A percentile compares a stretch with the other conserved stretches of the same genome.
Conservation (phyloP, 2,888 invertebrate genomes). For the Ectemnius continuus region DNA sequence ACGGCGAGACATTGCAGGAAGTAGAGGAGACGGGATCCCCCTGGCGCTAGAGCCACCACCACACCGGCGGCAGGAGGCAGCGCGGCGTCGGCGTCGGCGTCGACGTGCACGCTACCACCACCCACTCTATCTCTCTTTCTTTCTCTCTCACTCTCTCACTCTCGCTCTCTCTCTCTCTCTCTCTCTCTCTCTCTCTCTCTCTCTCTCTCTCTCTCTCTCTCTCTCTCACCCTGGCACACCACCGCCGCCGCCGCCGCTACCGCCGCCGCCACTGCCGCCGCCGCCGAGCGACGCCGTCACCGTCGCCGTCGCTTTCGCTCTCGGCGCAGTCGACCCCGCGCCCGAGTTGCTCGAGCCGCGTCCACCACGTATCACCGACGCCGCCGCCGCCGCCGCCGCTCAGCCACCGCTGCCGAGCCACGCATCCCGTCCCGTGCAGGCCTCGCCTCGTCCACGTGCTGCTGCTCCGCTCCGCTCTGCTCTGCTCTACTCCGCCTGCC, state of each 20-base stretch:
- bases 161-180: neutral
- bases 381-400: slow-evolving; percentile 26
- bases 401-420: slow-evolving; percentile 29
- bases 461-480: too few species aligned
- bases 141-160: too few species aligned
- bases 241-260: slow-evolving; percentile 18
- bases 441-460: slow-evolving; percentile 50
- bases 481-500: too few species aligned
- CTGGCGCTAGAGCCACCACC: slow-evolving; percentile 20
- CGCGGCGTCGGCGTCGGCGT: neutral
- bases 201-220: neutral
- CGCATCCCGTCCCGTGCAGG: slow-evolving; percentile 8
- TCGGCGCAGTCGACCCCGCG: slow-evolving; percentile 46
- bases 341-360: slow-evolving; percentile 23
- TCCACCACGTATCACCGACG: neutral
- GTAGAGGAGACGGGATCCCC: neutral
- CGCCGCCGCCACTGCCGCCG: slow-evolving; percentile 17
- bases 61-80: slow-evolving; percentile 6
- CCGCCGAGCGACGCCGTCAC: slow-evolving; percentile 12
- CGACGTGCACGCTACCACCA: slow-evolving; percentile 9
- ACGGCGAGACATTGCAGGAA: neutral
- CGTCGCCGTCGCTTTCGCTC: slow-evolving; percentile 31
- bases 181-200: neutral
- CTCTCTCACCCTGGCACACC: neutral
- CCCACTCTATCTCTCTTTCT: neutral